Conservation (phyloP, 2,888 invertebrate species). For the Lydus trimaculatus region DNA sequence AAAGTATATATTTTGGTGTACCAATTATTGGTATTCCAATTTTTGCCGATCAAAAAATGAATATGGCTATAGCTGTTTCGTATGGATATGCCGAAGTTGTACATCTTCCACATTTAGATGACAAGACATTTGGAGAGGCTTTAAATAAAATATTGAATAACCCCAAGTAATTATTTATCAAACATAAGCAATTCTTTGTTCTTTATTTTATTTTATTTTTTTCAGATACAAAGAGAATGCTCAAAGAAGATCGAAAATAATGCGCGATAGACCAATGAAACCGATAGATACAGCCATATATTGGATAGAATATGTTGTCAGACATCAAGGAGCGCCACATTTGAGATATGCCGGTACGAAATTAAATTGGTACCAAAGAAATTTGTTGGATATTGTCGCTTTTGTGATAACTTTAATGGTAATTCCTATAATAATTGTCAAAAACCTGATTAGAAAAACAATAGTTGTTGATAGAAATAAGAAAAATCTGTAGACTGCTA, state of each 20-base stretch:
- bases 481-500: neutral
- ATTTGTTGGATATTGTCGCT: slow-evolving; percentile 18
- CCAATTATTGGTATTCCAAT: slow-evolving; percentile 64
- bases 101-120: neutral
- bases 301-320: slow-evolving; percentile 25
- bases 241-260: slow-evolving; percentile 15
- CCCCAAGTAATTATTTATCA: slow-evolving; percentile 24
- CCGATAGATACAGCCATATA: slow-evolving; percentile 22
- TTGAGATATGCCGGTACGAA: slow-evolving; percentile 20
- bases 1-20: slow-evolving; percentile 61
- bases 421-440: neutral
- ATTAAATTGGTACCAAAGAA: slow-evolving; percentile 22
- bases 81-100: neutral
- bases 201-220: neutral
- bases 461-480: neutral
- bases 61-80: slow-evolving; percentile 57
- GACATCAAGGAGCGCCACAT: slow-evolving; percentile 25
- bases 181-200: neutral
- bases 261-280: slow-evolving; percentile 18
- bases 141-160: slow-evolving; percentile 39
- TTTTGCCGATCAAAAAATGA: slow-evolving; percentile 63
- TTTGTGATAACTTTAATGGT: neutral
- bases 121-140: neutral
- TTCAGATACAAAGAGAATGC: slow-evolving; percentile 22
- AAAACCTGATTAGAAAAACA: neutral